phyloP scores from a whole-genome alignment of 2,113 vertebrate genomes.

The Hyperopisus bebe region DNA sequence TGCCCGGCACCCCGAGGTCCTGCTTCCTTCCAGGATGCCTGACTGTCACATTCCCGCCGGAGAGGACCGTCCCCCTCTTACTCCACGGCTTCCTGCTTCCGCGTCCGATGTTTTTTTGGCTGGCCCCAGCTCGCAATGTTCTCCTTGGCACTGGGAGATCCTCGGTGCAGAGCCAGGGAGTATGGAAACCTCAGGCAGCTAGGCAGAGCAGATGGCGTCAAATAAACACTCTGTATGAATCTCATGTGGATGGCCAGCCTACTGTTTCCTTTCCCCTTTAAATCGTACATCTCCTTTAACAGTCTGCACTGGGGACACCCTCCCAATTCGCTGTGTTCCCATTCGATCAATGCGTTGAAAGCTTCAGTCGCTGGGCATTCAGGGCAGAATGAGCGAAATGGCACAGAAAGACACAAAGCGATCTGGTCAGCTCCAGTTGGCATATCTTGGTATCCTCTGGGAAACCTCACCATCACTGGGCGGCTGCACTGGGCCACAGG shows the following conservation, averaged over 20 bases:
- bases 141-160: conserved; percentile 31
- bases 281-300: not conserved
- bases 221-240: conserved; percentile 35
- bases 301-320: conserved; percentile 17
- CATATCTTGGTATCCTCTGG: not conserved
- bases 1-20: not conserved
- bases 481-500: conserved; percentile 31
- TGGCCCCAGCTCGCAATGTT: not conserved
- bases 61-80: not conserved
- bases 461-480: conserved; percentile 25
- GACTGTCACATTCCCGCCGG: not conserved
- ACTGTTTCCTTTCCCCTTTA: conserved; percentile 21
- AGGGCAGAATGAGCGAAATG: conserved; percentile 21
- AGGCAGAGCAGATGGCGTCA: conserved; percentile 38
- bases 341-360: conserved; percentile 18
- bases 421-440: conserved; percentile 11
- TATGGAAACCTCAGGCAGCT: conserved; percentile 5
- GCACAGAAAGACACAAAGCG: conserved; percentile 26
- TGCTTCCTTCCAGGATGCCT: not conserved
- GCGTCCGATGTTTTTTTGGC: not conserved
- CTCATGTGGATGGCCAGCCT: not conserved
- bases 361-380: conserved; percentile 28
- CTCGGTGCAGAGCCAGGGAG: not conserved
- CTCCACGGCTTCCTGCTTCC: not conserved
- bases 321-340: conserved; percentile 15